These are phyloP conservation scores for Diadema setosum DNA, from an alignment of 35 echinoderm and acorn worm genomes.

Conservation along the genomic window DNA sequence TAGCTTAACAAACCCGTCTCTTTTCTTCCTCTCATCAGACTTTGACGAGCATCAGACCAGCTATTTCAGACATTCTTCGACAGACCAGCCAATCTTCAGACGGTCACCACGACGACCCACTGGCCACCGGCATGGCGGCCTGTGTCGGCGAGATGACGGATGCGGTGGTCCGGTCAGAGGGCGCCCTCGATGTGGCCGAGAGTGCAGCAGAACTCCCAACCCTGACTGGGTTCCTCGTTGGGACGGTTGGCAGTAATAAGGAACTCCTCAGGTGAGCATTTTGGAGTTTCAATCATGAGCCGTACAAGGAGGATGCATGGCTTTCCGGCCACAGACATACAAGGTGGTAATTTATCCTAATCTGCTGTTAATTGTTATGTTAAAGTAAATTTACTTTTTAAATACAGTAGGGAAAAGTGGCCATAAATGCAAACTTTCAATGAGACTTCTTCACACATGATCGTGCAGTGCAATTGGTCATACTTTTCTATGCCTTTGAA, in stretches of 20 bases:
- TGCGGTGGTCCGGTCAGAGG: neutral
- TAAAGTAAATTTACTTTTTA: too few relatives aligned
- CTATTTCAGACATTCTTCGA: constrained; percentile 18
- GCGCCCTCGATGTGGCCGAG: neutral
- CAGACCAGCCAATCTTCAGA: neutral
- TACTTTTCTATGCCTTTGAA: too few relatives aligned
- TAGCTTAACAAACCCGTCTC: too few relatives aligned
- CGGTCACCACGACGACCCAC: neutral
- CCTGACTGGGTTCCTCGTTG: constrained; percentile 30
- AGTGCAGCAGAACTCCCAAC: neutral
- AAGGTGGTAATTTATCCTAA: too few relatives aligned
- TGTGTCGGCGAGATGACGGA: constrained; percentile 27
- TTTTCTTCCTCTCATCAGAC: neutral
- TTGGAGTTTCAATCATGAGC: too few relatives aligned
- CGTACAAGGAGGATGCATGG: too few relatives aligned
- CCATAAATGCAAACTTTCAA: too few relatives aligned
- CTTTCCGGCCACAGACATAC: too few relatives aligned
- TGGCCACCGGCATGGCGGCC: constrained; percentile 35
- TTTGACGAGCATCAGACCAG: constrained; percentile 22
- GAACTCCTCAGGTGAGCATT: neutral
- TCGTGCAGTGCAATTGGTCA: too few relatives aligned
- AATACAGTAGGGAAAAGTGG: too few relatives aligned
- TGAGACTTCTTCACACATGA: too few relatives aligned
- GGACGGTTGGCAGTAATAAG: neutral
- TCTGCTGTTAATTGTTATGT: too few relatives aligned